Conservation (phyloP, 2,888 invertebrate species). For the Apamea epomidion region DNA sequence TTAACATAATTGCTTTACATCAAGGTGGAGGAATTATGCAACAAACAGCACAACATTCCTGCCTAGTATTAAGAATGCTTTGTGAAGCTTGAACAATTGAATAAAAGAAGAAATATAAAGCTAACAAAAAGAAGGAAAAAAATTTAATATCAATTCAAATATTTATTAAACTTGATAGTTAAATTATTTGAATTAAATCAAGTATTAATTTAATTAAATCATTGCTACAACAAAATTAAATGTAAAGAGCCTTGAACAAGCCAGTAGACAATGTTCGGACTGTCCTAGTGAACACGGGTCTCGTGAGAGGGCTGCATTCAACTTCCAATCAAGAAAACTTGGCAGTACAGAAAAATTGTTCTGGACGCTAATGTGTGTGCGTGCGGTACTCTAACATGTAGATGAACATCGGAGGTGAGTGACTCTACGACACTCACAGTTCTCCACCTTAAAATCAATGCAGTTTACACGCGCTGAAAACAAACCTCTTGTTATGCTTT, state of each 20-base stretch:
- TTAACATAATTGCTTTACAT: conserved; percentile 71
- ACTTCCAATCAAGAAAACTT: conserved; percentile 44
- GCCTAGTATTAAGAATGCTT: conserved; percentile 20
- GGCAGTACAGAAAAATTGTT: conserved; percentile 74
- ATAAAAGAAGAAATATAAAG: conserved; percentile 32
- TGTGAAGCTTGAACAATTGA: conserved; percentile 34
- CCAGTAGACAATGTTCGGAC: neutral
- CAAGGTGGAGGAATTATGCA: conserved; percentile 79
- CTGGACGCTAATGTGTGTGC: conserved; percentile 78
- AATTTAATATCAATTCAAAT: conserved; percentile 5
- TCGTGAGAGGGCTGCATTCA: conserved; percentile 15
- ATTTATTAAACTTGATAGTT: conserved; percentile 26
- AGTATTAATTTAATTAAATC: conserved; percentile 10
- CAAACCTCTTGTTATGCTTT: conserved; percentile 88
- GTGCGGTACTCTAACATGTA: conserved; percentile 88
- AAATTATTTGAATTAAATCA: conserved; percentile 13
- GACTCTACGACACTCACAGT: conserved; percentile 90
- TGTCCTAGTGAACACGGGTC: neutral
- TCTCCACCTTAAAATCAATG: conserved; percentile 91
- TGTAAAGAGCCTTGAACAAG: neutral
- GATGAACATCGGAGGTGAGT: conserved; percentile 86
- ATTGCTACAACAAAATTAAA: conserved; percentile 19
- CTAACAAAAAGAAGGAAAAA: conserved; percentile 2
- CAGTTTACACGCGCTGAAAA: conserved; percentile 91
- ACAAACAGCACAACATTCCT: conserved; percentile 51